Percentiles rank a stretch among this genome's conserved stretches.
phyloP scores from a whole-genome alignment of 1,140 invertebrate species.

The Pseudobourletiella spinata region DNA sequence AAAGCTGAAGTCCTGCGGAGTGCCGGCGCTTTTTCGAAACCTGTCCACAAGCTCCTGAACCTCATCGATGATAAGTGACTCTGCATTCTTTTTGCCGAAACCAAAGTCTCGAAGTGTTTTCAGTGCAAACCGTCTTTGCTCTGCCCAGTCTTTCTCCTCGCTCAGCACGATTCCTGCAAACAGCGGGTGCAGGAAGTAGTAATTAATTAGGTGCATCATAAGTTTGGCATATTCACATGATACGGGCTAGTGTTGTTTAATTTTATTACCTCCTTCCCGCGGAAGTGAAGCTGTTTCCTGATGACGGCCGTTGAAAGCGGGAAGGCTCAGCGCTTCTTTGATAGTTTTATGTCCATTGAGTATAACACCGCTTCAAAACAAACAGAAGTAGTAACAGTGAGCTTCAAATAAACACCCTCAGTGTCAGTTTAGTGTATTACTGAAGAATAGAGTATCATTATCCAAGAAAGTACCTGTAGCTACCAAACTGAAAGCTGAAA shows the following conservation, averaged over 20 bases:
- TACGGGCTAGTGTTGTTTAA: neutral
- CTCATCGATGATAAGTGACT: neutral
- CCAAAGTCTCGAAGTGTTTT: slow-evolving; percentile 7
- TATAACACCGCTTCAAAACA: slow-evolving; percentile 1
- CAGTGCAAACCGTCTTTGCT: slow-evolving; percentile 3
- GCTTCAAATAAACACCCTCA: no score
- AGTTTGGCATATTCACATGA: neutral
- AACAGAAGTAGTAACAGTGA: no score
- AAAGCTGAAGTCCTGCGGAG: neutral
- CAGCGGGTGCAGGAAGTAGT: no score
- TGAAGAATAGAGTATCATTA: no score
- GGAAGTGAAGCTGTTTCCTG: neutral
- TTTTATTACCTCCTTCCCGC: neutral
- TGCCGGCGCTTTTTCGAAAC: neutral
- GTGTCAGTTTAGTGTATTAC: no score
- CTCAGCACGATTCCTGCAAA: slow-evolving; percentile 4
- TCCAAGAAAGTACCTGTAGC: no score
- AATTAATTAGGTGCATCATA: no score
- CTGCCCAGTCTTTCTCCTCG: slow-evolving; percentile 4
- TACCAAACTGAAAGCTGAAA: no score
- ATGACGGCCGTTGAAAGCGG: neutral
- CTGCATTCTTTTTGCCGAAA: slow-evolving; percentile 3
- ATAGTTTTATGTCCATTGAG: slow-evolving; percentile 1
- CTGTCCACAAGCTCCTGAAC: slow-evolving; percentile 4
- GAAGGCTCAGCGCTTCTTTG: neutral